Conservation (phyloP, 2,797 vertebrate species). For the Glyptemys insculpta region DNA sequence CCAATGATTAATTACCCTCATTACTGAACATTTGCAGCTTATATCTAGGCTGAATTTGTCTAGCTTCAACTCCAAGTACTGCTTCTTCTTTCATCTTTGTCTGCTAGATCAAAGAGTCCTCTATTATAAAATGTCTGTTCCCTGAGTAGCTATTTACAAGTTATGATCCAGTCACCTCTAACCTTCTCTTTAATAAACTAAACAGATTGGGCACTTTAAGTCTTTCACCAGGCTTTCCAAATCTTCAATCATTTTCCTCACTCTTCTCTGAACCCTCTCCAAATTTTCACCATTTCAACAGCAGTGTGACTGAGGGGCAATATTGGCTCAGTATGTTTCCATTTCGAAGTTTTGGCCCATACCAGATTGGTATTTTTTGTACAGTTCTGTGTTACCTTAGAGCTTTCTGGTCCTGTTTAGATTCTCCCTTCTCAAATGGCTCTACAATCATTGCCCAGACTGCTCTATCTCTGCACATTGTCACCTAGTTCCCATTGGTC, state of each 20-base stretch:
- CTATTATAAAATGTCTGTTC: not conserved
- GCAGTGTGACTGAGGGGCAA: slow-evolving; percentile 64
- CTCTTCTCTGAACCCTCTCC: not conserved
- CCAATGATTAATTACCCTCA: too few species aligned
- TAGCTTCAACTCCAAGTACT: too few species aligned
- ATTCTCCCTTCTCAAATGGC: slow-evolving; percentile 63
- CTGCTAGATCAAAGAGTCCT: not conserved
- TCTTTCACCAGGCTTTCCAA: not conserved
- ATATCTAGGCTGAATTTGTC: too few species aligned
- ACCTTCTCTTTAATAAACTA: not conserved
- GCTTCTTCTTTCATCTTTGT: too few species aligned
- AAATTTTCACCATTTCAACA: not conserved
- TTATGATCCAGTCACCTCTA: not conserved
- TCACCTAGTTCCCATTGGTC: slow-evolving; percentile 7
- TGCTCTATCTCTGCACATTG: not conserved
- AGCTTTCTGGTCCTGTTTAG: slow-evolving; percentile 37
- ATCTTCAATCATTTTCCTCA: not conserved
- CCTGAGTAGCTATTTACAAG: not conserved
- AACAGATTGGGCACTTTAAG: not conserved
- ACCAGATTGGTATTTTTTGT: slow-evolving; percentile 11
- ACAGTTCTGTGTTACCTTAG: slow-evolving; percentile 15
- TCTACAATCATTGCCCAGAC: not conserved
- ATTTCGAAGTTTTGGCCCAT: slow-evolving; percentile 54
- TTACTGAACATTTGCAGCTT: too few species aligned
- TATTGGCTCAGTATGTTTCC: slow-evolving; percentile 66